Conservation (phyloP, 53 echinoderm and acorn worm species). For the Crossaster papposus region DNA sequence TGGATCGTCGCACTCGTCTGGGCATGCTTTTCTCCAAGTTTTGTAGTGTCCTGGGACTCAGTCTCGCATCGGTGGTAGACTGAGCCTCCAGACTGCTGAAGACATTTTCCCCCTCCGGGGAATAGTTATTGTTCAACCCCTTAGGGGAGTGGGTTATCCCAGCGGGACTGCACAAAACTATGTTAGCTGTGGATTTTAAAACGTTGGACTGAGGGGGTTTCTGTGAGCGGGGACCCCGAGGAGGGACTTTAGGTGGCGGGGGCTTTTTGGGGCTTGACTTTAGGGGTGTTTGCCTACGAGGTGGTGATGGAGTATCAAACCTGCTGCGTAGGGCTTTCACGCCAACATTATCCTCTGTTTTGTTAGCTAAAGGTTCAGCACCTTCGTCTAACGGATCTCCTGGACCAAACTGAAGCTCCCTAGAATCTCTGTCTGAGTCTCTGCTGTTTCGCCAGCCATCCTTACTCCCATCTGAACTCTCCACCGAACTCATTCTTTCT, state of each 20-base stretch:
- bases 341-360: conserved; percentile 16
- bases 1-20: conserved; percentile 72
- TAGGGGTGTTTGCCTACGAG: not conserved
- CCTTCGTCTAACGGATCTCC: conserved; percentile 39
- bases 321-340: conserved; percentile 40
- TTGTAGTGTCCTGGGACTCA: conserved; percentile 73
- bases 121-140: conserved; percentile 56
- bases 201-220: conserved; percentile 18
- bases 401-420: conserved; percentile 54
- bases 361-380: not conserved
- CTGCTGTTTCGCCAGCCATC: conserved; percentile 28
- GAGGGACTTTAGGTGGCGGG: conserved; percentile 46
- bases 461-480: conserved; percentile 44
- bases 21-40: conserved; percentile 72
- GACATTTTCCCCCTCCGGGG: conserved; percentile 49
- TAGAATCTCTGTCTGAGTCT: conserved; percentile 32
- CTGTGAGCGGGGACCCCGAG: conserved; percentile 60
- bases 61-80: conserved; percentile 34
- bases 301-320: conserved; percentile 21
- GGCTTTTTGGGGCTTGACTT: not conserved
- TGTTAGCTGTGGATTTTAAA: conserved; percentile 46
- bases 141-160: conserved; percentile 51
- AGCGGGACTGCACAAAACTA: conserved; percentile 25
- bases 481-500: conserved; percentile 51
- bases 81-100: conserved; percentile 30